Base-by-base conservation (phyloP, 2,888 invertebrate species). In the Pedicia rivosa region DNA sequence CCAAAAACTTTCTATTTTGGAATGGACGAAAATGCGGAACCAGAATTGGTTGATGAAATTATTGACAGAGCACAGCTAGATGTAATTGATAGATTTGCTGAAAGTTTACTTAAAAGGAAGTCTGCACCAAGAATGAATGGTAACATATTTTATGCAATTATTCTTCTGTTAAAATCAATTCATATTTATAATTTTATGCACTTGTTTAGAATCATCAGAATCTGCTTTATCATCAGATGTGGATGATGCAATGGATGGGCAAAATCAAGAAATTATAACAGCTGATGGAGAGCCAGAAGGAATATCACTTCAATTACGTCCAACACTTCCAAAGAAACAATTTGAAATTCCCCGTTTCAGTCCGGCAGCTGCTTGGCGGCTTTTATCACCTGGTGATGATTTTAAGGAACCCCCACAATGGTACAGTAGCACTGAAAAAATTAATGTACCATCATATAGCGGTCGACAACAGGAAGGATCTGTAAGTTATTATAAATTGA, bases 361-460 rank as follows among this genome's bases (percentile, higher is more conserved):
- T 2, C 86, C 87, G 0, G 74, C 78, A 0, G 76, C 81, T 0
- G 86, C 86, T 0, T 87, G 87, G 87, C 68, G 78, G 42, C 72
- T 79, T 34, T 65, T 82, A 4, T 31, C 47, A 12, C 20, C 15
- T 2, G 26, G 17, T 13, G 32, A 33, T 14, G 37, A 37, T 19
- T 13, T 16, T 5, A 29, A 22, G 15, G 32, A 32, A 13, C 20
- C 32, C 2, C 19, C 32, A 6, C 17, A 32, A 22, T 32, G 32
- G 32, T 32, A 32, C 20, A 17, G 20, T 9, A n/a, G n/a, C n/a
- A 17, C 32, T 2, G 32, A 32, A 5, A 32, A 32, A 32, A 13
- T 32, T 13, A 32, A 32, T 22, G 5, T 32, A 8, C 19, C 17
- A 13, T 20, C 32, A 13, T 32, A 32, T 20, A 32, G 32, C 13